Percentiles rank a stretch among this genome's conserved stretches.
These are phyloP conservation scores for Manis javanica DNA, from an alignment of 2,797 vertebrate genomes.

Conservation along the genomic window DNA sequence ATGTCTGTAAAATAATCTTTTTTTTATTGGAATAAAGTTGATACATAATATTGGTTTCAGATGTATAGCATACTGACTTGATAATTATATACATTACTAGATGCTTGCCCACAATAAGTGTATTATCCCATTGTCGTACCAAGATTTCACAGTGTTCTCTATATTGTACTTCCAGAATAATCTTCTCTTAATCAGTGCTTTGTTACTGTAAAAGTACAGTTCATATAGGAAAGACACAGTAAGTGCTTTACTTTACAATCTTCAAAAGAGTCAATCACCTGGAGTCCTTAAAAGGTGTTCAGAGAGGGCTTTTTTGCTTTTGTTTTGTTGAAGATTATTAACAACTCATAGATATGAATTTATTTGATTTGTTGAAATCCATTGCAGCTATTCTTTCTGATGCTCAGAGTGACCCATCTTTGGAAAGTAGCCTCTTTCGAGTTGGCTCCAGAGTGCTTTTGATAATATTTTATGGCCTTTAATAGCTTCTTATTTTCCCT, in stretches of 20 bases:
- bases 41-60: too few species aligned
- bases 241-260: background rate
- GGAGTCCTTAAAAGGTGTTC: slow-evolving; percentile 11
- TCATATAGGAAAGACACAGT: background rate
- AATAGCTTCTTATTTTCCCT: background rate
- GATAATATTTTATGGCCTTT: background rate
- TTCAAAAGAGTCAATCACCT: background rate
- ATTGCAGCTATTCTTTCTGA: background rate
- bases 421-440: background rate
- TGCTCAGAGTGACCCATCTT: background rate
- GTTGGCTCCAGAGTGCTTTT: slow-evolving; percentile 20
- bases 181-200: background rate
- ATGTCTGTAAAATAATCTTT: background rate
- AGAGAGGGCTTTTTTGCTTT: background rate
- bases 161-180: background rate
- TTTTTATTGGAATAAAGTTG: background rate
- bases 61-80: too few species aligned
- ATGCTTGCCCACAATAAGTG: too few species aligned
- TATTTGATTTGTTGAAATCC: slow-evolving; percentile 44
- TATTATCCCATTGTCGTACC: too few species aligned
- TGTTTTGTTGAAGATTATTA: slow-evolving; percentile 2
- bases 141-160: too few species aligned
- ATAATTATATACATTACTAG: too few species aligned
- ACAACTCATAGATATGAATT: background rate
- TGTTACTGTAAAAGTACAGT: slow-evolving; percentile 13